phyloP scores from a whole-genome alignment of 1,140 invertebrate genomes.

The Manduca sexta region DNA sequence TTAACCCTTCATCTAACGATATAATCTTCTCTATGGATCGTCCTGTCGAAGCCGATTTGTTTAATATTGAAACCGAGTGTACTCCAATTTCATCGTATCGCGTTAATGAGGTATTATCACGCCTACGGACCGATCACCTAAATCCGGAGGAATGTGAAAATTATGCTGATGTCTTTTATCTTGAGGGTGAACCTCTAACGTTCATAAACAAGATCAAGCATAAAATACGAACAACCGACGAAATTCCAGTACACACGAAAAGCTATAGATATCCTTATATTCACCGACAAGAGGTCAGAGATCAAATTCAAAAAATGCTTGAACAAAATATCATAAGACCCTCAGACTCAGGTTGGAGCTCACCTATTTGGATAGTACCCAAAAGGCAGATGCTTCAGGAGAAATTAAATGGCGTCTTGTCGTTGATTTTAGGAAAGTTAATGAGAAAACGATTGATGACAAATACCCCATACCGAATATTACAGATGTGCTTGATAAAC shows the following conservation, averaged over 20 bases:
- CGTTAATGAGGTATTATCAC: slow-evolving; percentile 5
- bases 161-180: slow-evolving; percentile 19
- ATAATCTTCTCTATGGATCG: slow-evolving; percentile 13
- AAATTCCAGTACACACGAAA: slow-evolving; percentile 7
- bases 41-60: neutral
- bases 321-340: slow-evolving; percentile 8
- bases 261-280: slow-evolving; percentile 8
- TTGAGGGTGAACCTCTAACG: slow-evolving; percentile 6
- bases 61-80: slow-evolving; percentile 7
- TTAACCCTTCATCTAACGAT: slow-evolving; percentile 10
- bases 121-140: neutral
- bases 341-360: slow-evolving; percentile 6
- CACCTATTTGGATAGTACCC: slow-evolving; percentile 9
- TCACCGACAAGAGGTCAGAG: neutral
- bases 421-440: slow-evolving; percentile 7
- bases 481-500: neutral
- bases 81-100: too few species aligned
- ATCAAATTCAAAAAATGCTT: slow-evolving; percentile 6
- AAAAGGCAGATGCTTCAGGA: slow-evolving; percentile 9
- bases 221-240: slow-evolving; percentile 6
- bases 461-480: slow-evolving; percentile 9
- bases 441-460: slow-evolving; percentile 9
- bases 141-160: neutral
- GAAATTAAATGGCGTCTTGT: slow-evolving; percentile 8
- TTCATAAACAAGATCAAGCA: slow-evolving; percentile 9